Evolutionary conservation across 2,113 vertebrate species (phyloP).

Genomic region (Calonectris borealis): DNA sequence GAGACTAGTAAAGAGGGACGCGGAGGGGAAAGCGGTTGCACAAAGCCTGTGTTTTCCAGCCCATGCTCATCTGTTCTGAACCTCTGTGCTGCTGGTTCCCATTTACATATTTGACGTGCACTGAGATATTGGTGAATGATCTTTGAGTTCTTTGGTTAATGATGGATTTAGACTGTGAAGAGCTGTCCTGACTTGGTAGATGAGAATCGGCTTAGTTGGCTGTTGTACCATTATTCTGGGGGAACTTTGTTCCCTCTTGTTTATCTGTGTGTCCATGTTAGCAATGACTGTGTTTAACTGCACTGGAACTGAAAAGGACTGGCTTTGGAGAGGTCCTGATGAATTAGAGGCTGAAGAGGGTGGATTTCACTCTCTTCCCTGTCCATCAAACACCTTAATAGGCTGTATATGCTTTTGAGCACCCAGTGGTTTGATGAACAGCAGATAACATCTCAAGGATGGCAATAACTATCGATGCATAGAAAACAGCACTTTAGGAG

Average conservation of each 20-base stretch:
- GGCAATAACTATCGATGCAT: neutral
- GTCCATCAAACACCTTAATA: neutral
- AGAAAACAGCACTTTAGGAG: neutral
- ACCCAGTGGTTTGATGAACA: neutral
- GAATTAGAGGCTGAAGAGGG: neutral
- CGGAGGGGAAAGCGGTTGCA: rapidly evolving
- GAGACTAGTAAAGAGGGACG: neutral
- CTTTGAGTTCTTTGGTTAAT: neutral
- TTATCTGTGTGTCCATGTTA: neutral
- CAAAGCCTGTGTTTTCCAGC: neutral
- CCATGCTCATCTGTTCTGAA: neutral
- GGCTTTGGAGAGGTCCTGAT: neutral
- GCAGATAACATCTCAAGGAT: neutral
- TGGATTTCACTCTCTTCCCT: neutral
- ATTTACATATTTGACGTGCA: rapidly evolving
- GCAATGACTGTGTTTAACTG: neutral
- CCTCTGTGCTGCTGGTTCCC: neutral
- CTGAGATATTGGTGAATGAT: neutral
- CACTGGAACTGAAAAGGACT: neutral
- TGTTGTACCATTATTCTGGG: neutral
- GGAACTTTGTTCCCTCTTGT: neutral
- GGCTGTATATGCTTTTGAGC: neutral
- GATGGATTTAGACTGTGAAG: neutral
- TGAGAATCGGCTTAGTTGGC: neutral
- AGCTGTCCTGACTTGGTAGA: neutral